Conservation (phyloP, 2,888 invertebrate genomes). For the Chamaedrilus cognettii region DNA sequence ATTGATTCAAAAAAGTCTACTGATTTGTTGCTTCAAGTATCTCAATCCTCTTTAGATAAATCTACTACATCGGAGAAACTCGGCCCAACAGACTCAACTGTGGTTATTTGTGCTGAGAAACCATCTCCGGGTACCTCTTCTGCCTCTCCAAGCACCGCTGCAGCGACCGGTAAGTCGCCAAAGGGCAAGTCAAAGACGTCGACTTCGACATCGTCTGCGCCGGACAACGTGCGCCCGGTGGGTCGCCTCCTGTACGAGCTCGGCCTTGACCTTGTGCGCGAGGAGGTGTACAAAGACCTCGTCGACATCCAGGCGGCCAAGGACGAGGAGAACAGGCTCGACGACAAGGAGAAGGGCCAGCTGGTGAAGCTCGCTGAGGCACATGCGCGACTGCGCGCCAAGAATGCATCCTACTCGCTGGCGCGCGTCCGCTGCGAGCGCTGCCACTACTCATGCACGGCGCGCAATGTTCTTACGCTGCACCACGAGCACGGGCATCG, state of each 20-base stretch:
- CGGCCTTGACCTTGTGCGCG: slow-evolving; percentile 87
- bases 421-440: slow-evolving; percentile 17
- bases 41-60: no score
- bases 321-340: slow-evolving; percentile 62
- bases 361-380: slow-evolving; percentile 69
- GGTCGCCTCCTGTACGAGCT: slow-evolving; percentile 85
- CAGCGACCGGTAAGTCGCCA: no score
- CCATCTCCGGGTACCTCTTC: no score
- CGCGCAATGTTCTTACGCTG: slow-evolving; percentile 30
- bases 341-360: slow-evolving; percentile 63
- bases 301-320: slow-evolving; percentile 82
- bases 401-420: slow-evolving; percentile 24
- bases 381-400: slow-evolving; percentile 21
- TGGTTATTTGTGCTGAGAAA: no score
- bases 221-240: slow-evolving; percentile 11
- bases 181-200: not conserved
- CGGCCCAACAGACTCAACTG: no score
- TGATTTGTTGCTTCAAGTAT: no score
- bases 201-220: not conserved
- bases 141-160: no score
- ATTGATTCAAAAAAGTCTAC: no score
- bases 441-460: slow-evolving; percentile 25
- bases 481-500: slow-evolving; percentile 34
- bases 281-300: slow-evolving; percentile 90
- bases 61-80: no score